Evolutionary conservation across 2,113 vertebrate species (phyloP), one percentile per base, ranked within the genome.

Genomic region (Macquaria ambigua): DNA sequence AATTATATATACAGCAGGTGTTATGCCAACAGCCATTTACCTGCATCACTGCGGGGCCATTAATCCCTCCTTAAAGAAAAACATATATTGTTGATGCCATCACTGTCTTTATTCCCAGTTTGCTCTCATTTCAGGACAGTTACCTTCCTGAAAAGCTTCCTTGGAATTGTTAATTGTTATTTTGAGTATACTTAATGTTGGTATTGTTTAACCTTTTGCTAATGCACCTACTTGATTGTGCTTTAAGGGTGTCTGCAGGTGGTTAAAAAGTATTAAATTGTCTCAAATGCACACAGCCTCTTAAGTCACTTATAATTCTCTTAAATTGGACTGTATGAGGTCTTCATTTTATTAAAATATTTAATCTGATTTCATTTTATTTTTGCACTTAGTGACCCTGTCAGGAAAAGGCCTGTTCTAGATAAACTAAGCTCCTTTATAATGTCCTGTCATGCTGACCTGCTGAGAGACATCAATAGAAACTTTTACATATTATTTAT

Each of bases 1-100:
- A 55, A 59, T 59, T 14, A 70, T 62, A 61, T 59, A 4, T 39
- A 68, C 11, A 67, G 41, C 55, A 37, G 28, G 16, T 77, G 0
- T 3, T 34, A 12, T 25, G 8, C 8, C 41, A 63, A 55, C 61
- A 68, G 52, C 31, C 66, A 62, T 73, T 79, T 75, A 76, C 52
- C 77, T 62, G 66, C 15, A 73, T 77, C 28, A 46, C 74, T 64
- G 20, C 18, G 5, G 11, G 31, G 23, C 25, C 41, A 46, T 80
- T 8, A 34, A 59, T 71, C 6, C 12, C 50, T 59, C n/a, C 69
- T 77, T 52, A 50, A 68, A 31, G 25, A 67, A 34, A 72, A 76
- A 23, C 16, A 37, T 5, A 39, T 7, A 28, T 20, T 64, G 21
- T 46, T 71, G 28, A 64, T 46, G 59, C 70, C 66, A 67, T 53